phyloP scores from a whole-genome alignment of 2,797 vertebrate genomes.

The Chanos chanos region DNA sequence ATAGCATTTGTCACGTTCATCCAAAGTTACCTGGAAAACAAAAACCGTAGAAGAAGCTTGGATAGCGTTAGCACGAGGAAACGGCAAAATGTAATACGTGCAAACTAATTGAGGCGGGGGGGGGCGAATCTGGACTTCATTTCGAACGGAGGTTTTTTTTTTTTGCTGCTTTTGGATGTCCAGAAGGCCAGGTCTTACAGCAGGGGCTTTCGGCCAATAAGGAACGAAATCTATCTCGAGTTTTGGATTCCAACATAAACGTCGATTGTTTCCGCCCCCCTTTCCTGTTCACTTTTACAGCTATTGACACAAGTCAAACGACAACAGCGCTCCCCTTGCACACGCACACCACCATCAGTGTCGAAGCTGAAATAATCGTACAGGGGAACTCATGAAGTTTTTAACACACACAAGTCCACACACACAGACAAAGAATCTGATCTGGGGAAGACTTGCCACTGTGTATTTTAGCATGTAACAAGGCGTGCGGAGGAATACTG shows the following conservation, averaged over 20 bases:
- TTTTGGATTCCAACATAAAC: conserved; percentile 62
- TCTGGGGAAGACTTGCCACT: too few relatives aligned
- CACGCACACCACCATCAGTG: conserved; percentile 12
- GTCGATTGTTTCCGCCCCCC: conserved; percentile 46
- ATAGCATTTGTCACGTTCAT: too few relatives aligned
- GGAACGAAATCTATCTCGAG: conserved; percentile 53
- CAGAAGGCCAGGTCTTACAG: conserved; percentile 47
- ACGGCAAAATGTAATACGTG: too few relatives aligned
- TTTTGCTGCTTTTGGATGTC: conserved; percentile 38
- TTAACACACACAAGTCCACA: not conserved
- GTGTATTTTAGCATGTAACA: too few relatives aligned
- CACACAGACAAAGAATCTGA: conserved; percentile 1
- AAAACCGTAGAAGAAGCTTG: too few relatives aligned
- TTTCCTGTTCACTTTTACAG: conserved; percentile 39
- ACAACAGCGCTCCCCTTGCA: not conserved
- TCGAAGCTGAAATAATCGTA: conserved; percentile 5
- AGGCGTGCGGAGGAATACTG: not conserved
- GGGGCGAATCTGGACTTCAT: too few relatives aligned
- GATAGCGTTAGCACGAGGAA: too few relatives aligned
- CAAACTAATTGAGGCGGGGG: too few relatives aligned
- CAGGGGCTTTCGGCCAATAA: conserved; percentile 54
- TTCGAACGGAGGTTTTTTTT: too few relatives aligned
- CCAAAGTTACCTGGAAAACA: too few relatives aligned
- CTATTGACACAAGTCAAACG: conserved; percentile 35
- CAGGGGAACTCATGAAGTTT: not conserved